These are phyloP conservation scores for Muschampia plurimacula DNA, from an alignment of 2,888 invertebrate genomes.

Conservation along the genomic window DNA sequence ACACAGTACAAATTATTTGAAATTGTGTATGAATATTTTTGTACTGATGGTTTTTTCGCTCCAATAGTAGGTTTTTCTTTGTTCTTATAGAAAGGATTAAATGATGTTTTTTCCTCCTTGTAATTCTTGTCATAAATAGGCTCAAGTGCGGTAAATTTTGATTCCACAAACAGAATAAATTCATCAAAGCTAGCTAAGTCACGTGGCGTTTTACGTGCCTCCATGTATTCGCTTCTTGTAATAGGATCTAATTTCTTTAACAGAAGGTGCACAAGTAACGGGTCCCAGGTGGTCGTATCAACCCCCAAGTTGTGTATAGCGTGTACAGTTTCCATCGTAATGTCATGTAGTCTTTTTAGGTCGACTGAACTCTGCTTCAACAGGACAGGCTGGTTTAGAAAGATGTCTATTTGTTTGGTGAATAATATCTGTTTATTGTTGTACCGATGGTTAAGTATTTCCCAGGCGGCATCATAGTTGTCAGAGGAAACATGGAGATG, in stretches of 20 bases:
- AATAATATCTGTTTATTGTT: conserved; percentile 3
- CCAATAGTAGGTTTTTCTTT: background rate
- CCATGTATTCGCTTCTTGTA: background rate
- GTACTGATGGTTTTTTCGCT: no score
- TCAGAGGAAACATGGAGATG: conserved; percentile 11
- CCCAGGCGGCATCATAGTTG: conserved; percentile 20
- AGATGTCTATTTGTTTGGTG: conserved; percentile 2
- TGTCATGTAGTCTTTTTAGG: conserved; percentile 6
- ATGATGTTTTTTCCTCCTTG: background rate
- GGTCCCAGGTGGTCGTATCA: conserved; percentile 10
- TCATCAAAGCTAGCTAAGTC: conserved; percentile 5
- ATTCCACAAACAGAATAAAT: background rate
- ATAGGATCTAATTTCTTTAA: conserved; percentile 3
- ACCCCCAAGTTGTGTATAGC: conserved; percentile 4
- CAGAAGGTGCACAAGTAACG: background rate
- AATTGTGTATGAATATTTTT: no score
- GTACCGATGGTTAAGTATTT: conserved; percentile 1
- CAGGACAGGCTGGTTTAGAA: conserved; percentile 5
- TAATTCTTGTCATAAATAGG: background rate
- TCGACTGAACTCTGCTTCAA: background rate
- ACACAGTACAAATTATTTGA: no score
- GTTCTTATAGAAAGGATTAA: background rate
- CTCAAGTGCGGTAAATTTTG: conserved; percentile 13
- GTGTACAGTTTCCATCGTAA: background rate
- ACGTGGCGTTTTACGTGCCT: conserved; percentile 10